phyloP scores from a whole-genome alignment of 2,113 vertebrate genomes.

The Puffinus mauretanicus region DNA sequence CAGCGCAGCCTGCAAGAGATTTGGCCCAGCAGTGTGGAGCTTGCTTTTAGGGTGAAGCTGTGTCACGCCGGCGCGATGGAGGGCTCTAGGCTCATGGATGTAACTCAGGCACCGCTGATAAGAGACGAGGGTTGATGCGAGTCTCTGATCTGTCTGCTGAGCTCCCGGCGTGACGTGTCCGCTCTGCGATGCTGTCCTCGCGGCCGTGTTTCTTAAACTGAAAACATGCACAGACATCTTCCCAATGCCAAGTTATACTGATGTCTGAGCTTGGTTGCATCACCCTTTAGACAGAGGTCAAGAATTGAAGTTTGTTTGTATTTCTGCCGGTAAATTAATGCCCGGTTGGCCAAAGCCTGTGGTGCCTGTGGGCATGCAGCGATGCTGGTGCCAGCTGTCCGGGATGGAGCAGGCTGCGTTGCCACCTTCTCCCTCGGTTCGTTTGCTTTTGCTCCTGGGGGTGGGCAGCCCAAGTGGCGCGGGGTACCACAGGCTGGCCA shows the following conservation, averaged over 20 bases:
- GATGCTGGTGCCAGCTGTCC: neutral
- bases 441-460: neutral
- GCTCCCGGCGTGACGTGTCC: rapidly evolving
- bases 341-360: neutral
- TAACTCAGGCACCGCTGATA: neutral
- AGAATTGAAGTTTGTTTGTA: neutral
- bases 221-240: neutral
- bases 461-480: rapidly evolving
- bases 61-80: neutral
- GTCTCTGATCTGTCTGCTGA: neutral
- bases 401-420: neutral
- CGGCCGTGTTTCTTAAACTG: neutral
- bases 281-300: neutral
- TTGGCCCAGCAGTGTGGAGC: rapidly evolving
- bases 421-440: neutral
- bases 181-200: rapidly evolving
- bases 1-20: neutral
- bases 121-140: neutral
- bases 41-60: neutral
- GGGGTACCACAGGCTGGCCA: neutral
- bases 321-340: neutral
- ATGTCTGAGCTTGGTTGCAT: neutral
- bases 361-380: neutral
- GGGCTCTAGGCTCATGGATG: neutral
- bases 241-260: neutral